Evolutionary conservation across 2,113 vertebrate species (phyloP).

Genomic region (Lophotis ruficrista): DNA sequence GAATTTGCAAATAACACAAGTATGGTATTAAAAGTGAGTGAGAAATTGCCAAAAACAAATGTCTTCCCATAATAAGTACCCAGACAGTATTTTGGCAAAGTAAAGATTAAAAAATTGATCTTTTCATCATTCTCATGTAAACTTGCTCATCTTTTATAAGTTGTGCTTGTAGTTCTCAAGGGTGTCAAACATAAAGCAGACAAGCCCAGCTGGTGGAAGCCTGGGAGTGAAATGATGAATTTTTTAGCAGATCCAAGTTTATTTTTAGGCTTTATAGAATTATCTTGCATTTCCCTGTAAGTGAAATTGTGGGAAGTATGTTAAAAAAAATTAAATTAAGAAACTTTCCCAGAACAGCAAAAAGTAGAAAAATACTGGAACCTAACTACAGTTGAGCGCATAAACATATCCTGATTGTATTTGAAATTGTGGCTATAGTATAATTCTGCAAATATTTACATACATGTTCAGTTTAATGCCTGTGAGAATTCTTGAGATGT

Average conservation of each 20-base stretch:
- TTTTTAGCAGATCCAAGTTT: constrained; percentile 74
- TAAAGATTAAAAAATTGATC: not conserved
- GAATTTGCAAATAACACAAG: not conserved
- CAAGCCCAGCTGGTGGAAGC: constrained; percentile 74
- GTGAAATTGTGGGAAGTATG: constrained; percentile 60
- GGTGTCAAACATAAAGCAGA: constrained; percentile 69
- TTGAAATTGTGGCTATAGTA: not conserved
- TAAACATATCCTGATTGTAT: not conserved
- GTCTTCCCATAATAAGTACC: not conserved
- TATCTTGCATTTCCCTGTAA: constrained; percentile 70
- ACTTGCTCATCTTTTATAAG: constrained; percentile 58
- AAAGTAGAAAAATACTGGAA: not conserved
- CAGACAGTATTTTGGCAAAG: constrained; percentile 45
- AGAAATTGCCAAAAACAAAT: constrained; percentile 5
- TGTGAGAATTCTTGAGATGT: not conserved
- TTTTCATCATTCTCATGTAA: constrained; percentile 55
- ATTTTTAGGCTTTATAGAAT: constrained; percentile 75
- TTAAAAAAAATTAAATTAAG: constrained; percentile 24
- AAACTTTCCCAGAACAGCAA: not conserved
- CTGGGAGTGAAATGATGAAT: constrained; percentile 71
- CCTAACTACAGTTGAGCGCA: not conserved
- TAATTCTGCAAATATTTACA: not conserved
- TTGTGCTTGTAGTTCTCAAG: constrained; percentile 67
- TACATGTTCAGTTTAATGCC: not conserved
- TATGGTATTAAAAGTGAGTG: not conserved